Percentiles rank a stretch among this genome's conserved stretches.
phyloP scores from a whole-genome alignment of 2,888 invertebrate species.

The Cryptosula pallasiana region DNA sequence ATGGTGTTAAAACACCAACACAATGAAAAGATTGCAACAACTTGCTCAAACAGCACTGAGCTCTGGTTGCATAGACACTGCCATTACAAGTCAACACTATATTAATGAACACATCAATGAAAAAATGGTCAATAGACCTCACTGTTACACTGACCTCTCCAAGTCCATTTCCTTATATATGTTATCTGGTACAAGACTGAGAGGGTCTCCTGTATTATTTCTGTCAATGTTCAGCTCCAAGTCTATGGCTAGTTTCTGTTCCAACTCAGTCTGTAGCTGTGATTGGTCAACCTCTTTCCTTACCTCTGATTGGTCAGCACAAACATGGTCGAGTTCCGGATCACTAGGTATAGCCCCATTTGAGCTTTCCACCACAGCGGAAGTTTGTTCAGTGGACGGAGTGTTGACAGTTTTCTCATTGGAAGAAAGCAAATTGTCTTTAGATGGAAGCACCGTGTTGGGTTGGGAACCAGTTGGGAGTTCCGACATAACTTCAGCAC shows the following conservation, averaged over 20 bases:
- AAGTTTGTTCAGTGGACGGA: not conserved
- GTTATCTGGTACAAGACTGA: constrained; percentile 4
- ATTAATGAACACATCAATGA: not conserved
- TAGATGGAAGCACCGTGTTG: not conserved
- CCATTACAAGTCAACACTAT: no score
- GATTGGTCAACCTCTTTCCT: not conserved
- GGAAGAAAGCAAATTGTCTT: no score
- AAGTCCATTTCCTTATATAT: not conserved
- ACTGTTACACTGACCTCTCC: not conserved
- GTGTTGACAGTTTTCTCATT: not conserved
- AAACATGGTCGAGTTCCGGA: no score
- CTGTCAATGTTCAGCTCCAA: not conserved
- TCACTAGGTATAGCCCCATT: not conserved
- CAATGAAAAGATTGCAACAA: not conserved
- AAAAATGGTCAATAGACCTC: not conserved
- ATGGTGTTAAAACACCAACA: no score
- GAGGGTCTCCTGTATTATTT: constrained; percentile 1
- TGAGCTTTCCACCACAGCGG: not conserved
- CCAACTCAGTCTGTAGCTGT: no score
- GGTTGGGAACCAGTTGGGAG: not conserved
- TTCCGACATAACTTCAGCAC: not conserved
- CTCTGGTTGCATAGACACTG: not conserved
- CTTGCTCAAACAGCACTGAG: not conserved
- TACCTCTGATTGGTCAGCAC: constrained; percentile 8
- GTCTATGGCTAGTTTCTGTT: not conserved